Percentiles rank a stretch among this genome's conserved stretches.
Evolutionary conservation across 1,140 invertebrate species (phyloP).

Genomic region (Sinonovacula constricta): DNA sequence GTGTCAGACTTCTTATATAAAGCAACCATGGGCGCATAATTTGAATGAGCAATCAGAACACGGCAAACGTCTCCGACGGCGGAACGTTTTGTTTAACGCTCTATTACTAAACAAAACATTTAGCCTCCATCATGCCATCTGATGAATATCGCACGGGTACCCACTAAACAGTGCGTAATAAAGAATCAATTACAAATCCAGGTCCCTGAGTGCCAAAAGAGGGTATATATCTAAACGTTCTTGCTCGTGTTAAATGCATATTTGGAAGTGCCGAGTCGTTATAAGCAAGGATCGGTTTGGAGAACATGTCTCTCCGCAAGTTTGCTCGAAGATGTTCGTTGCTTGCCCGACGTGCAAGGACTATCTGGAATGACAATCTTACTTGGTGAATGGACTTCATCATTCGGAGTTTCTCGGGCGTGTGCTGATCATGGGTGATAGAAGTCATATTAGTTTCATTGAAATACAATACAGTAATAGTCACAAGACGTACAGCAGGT

Average conservation of each 20-base stretch:
- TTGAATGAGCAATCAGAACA: background rate
- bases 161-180: conserved; percentile 33
- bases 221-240: conserved; percentile 42
- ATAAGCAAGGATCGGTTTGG: no score
- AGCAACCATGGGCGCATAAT: background rate
- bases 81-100: background rate
- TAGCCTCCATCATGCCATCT: background rate
- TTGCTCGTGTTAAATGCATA: conserved; percentile 16
- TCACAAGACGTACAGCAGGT: conserved; percentile 9
- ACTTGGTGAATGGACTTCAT: conserved; percentile 40
- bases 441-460: conserved; percentile 40
- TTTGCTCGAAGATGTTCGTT: background rate
- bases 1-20: no score
- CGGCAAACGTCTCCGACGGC: background rate
- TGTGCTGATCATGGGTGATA: conserved; percentile 40
- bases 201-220: no score
- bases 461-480: conserved; percentile 49
- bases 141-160: background rate
- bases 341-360: no score
- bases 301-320: background rate
- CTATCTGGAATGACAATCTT: conserved; percentile 20
- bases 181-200: conserved; percentile 16
- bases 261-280: no score
- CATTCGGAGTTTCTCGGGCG: conserved; percentile 37
- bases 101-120: background rate